These are phyloP conservation scores for Malurus alboscapulatus DNA, from an alignment of 2,113 vertebrate genomes.

Conservation along the genomic window DNA sequence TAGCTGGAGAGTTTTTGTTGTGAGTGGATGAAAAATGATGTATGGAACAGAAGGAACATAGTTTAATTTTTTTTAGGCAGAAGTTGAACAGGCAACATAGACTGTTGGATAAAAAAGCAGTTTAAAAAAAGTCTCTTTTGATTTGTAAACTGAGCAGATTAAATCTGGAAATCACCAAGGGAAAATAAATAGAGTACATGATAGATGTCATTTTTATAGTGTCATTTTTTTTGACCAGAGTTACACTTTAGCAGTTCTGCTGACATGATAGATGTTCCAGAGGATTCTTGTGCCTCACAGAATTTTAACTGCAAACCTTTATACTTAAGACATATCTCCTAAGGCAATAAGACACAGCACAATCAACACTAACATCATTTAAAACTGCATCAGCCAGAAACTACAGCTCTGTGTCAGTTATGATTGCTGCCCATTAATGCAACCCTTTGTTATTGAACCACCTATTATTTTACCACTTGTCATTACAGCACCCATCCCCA, in stretches of 20 bases:
- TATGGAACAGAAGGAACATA: neutral
- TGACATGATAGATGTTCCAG: slow-evolving; percentile 47
- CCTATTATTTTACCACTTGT: slow-evolving; percentile 31
- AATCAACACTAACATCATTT: slow-evolving; percentile 56
- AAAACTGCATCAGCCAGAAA: slow-evolving; percentile 23
- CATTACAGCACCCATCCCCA: neutral
- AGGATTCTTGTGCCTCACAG: neutral
- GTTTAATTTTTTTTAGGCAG: neutral
- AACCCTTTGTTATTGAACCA: neutral
- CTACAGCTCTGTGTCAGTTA: neutral
- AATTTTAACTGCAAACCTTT: slow-evolving; percentile 47
- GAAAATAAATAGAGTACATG: slow-evolving; percentile 55
- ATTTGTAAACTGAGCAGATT: slow-evolving; percentile 57
- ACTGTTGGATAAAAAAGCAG: slow-evolving; percentile 6
- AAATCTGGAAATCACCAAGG: slow-evolving; percentile 55
- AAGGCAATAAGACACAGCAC: slow-evolving; percentile 8
- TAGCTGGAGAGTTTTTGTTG: slow-evolving; percentile 4
- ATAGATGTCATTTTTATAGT: slow-evolving; percentile 60
- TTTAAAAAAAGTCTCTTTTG: neutral
- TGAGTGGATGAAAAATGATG: slow-evolving; percentile 6
- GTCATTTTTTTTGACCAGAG: slow-evolving; percentile 50
- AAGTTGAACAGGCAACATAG: neutral
- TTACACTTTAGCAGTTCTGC: slow-evolving; percentile 41
- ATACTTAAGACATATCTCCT: slow-evolving; percentile 35
- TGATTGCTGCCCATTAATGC: slow-evolving; percentile 13